Conservation (phyloP, 2,113 vertebrate genomes). For the Gopherus evgoodei region DNA sequence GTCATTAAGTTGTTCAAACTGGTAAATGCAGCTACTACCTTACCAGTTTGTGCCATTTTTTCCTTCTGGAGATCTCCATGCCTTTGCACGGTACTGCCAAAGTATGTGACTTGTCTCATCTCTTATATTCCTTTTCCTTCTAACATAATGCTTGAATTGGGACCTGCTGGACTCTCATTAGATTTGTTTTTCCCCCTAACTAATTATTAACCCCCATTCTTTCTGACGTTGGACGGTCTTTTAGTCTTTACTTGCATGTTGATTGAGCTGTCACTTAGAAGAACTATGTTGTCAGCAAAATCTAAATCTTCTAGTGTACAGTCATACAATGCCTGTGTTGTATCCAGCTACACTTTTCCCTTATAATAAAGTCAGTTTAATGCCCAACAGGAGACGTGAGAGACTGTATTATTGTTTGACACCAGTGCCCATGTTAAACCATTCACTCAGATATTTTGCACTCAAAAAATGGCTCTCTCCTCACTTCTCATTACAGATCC, state of each 20-base stretch:
- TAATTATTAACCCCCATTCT: neutral
- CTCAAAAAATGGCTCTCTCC: constrained; percentile 26
- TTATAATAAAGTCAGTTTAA: neutral
- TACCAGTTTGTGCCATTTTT: neutral
- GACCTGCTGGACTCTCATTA: neutral
- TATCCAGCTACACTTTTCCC: neutral
- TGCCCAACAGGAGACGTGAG: neutral
- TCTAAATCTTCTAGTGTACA: neutral
- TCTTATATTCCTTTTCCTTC: neutral
- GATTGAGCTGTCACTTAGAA: neutral
- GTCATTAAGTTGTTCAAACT: neutral
- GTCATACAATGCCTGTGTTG: neutral
- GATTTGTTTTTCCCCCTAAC: neutral
- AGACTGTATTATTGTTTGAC: neutral
- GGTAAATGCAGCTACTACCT: neutral
- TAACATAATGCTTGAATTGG: neutral
- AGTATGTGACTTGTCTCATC: neutral
- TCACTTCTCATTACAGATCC: constrained; percentile 52
- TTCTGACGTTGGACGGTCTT: neutral
- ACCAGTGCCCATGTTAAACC: neutral
- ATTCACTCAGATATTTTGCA: neutral
- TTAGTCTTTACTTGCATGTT: neutral
- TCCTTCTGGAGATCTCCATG: neutral
- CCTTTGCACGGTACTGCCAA: neutral
- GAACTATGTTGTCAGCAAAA: neutral